Percentiles rank a stretch among this genome's conserved stretches.
Conservation (phyloP, 2,888 invertebrate species). For the Mongoloraphidia duomilia region DNA sequence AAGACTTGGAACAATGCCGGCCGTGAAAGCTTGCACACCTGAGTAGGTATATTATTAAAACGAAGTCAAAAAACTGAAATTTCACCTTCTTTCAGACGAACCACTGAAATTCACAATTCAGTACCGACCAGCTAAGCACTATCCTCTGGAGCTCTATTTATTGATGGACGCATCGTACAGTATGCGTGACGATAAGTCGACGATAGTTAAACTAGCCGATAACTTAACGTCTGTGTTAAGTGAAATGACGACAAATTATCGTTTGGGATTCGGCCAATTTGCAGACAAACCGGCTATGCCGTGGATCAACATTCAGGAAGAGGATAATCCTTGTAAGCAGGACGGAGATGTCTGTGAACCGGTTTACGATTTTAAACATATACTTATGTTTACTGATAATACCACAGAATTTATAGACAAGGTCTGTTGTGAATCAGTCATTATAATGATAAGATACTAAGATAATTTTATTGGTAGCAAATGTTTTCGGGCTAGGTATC, state of each 20-base stretch:
- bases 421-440: constrained; percentile 11
- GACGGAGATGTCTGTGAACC: constrained; percentile 49
- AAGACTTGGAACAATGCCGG: too few relatives aligned
- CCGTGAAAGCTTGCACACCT: too few relatives aligned
- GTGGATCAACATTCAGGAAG: constrained; percentile 37
- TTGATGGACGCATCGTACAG: constrained; percentile 84
- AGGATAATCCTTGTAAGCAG: constrained; percentile 45
- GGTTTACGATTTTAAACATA: constrained; percentile 71
- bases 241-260: constrained; percentile 56
- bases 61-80: too few relatives aligned
- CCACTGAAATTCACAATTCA: constrained; percentile 43
- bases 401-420: constrained; percentile 33
- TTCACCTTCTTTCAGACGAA: constrained; percentile 33
- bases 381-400: constrained; percentile 46
- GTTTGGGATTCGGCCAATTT: constrained; percentile 61
- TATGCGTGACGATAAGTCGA: constrained; percentile 76
- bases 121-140: constrained; percentile 70
- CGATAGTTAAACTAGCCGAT: constrained; percentile 50
- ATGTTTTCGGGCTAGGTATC: too few relatives aligned
- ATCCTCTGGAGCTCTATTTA: constrained; percentile 77
- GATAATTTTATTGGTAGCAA: not conserved
- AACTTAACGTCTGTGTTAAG: constrained; percentile 42
- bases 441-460: not conserved
- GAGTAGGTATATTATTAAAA: too few relatives aligned
- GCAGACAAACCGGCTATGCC: constrained; percentile 71